Evolutionary conservation across 2,797 vertebrate genomes (phyloP).

Genomic region (Paguma larvata): DNA sequence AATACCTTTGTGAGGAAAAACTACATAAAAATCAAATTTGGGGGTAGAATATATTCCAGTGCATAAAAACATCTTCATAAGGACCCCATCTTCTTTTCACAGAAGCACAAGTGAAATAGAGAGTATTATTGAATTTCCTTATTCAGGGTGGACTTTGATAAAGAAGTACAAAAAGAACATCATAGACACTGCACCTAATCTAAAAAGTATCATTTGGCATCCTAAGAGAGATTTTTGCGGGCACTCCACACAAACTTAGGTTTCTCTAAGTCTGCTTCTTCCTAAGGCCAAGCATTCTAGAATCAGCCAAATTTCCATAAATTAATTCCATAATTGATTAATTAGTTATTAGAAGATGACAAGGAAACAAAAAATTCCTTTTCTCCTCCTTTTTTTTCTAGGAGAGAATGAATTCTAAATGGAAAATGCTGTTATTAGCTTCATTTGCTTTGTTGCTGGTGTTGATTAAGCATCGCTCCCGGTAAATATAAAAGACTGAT

Average conservation of each 20-base stretch:
- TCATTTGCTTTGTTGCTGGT: slow-evolving; percentile 44
- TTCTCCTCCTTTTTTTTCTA: background rate
- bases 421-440: slow-evolving; percentile 38
- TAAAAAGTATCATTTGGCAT: background rate
- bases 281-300: background rate
- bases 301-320: background rate
- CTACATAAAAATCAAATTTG: background rate
- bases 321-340: background rate
- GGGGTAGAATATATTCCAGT: background rate
- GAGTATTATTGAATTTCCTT: background rate
- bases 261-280: background rate
- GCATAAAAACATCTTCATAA: background rate
- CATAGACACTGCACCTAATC: background rate
- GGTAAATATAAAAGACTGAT: slow-evolving; percentile 49
- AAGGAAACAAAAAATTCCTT: background rate
- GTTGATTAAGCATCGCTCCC: slow-evolving; percentile 15
- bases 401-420: slow-evolving; percentile 58
- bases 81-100: background rate
- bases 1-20: background rate
- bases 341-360: background rate
- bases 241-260: background rate
- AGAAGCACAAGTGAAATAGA: slow-evolving; percentile 11
- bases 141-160: background rate
- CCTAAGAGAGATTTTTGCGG: background rate
- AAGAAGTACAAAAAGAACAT: slow-evolving; percentile 22